Base-by-base conservation (phyloP, 2,113 vertebrate genomes). In the Bubalus kerabau region DNA sequence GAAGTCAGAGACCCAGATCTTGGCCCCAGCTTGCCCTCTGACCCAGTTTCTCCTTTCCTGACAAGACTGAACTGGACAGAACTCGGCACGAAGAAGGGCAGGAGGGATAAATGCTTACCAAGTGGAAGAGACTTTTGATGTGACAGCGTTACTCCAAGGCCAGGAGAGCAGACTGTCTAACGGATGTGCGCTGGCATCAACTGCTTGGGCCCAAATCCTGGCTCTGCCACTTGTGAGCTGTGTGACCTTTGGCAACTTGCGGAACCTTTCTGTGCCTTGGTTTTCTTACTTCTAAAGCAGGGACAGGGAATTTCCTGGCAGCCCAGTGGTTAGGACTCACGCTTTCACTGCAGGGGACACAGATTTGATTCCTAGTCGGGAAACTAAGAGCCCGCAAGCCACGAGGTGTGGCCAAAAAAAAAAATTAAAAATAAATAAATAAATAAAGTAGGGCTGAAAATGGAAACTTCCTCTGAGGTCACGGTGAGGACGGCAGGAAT, bases 391-490 rank as follows among this genome's bases (percentile, higher is more conserved):
- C 16, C 28, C 9, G 8, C 28, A 81, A 81, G 46, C 16, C 78
- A 81, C 16, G 2, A 32, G 9, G 28, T 50, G 5, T 32, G 16
- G 28, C 15, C 28, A 48, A 80, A 30, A 67, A 19, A 64, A 64
- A n/a, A n/a, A 67, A 48, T 3, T 10, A 48, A 2, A 2, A 11
- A 17, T 36, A 36, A 36, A 36, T 36, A 80, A 80, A 80, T 81
- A 81, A 81, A 52, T 87, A 76, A 96, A 74, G 59, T 9, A 30
- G 82, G 43, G 57, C 36, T 17, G 6, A 46, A 40, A 43, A 30
- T 3, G 3, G 84, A 43, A 23, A 21, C 90, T 19, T 74, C 71
- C 93, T 81, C 91, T 56, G 93, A 98, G 95, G 94, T 96, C 93
- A 43, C 0, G 2, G 54, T 1, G 60, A 78, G 76, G 93, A 36